Conservation (phyloP, 2,113 vertebrate species). For the Microtus richardsoni region DNA sequence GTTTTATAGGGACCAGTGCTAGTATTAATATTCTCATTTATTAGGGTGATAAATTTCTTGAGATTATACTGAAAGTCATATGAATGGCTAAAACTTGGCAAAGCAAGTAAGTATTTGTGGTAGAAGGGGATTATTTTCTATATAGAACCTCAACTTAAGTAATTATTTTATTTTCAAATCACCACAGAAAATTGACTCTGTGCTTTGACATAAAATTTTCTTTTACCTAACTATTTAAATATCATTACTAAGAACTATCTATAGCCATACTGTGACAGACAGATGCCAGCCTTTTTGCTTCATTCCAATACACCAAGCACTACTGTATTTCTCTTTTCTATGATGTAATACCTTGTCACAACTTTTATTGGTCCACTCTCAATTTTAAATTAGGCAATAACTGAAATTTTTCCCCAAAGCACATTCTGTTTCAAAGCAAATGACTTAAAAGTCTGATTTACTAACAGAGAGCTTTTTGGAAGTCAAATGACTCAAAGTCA, state of each 20-base stretch:
- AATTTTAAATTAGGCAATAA: slow-evolving; percentile 42
- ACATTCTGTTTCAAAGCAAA: slow-evolving; percentile 66
- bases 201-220: background rate
- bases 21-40: background rate
- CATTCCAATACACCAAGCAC: background rate
- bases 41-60: background rate
- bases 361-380: background rate
- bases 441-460: slow-evolving; percentile 33
- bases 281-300: background rate
- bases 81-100: background rate
- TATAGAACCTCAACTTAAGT: background rate
- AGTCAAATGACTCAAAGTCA: slow-evolving; percentile 54
- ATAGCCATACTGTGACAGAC: background rate
- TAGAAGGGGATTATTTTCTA: background rate
- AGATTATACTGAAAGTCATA: background rate
- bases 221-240: background rate
- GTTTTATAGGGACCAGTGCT: background rate
- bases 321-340: slow-evolving; percentile 15
- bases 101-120: background rate
- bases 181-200: background rate
- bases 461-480: slow-evolving; percentile 41
- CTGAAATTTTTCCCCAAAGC: background rate
- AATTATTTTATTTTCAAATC: slow-evolving; percentile 11
- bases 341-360: slow-evolving; percentile 22
- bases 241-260: background rate